phyloP scores from a whole-genome alignment of 2,113 vertebrate genomes.

The Centropus unirufus region DNA sequence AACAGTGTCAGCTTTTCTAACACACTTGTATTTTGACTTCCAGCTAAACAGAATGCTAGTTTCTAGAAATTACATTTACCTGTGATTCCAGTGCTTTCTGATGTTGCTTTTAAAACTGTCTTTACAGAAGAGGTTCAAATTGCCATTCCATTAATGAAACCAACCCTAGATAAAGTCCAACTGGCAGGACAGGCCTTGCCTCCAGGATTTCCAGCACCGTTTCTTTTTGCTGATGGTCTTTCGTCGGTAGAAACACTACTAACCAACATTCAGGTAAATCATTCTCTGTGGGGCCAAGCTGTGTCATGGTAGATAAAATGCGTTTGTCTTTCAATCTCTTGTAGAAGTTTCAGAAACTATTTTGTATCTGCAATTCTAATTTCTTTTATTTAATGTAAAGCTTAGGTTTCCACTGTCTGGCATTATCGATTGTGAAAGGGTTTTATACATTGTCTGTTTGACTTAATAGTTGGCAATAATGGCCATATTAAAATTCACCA shows the following conservation, averaged over 20 bases:
- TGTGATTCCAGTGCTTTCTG: not conserved
- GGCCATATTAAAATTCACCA: not conserved
- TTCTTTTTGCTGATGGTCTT: constrained; percentile 91
- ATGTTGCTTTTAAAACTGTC: constrained; percentile 52
- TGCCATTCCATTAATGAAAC: constrained; percentile 87
- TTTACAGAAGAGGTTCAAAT: constrained; percentile 86
- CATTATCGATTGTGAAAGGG: not conserved
- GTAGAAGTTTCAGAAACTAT: not conserved
- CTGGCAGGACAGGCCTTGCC: constrained; percentile 84
- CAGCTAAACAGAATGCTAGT: not conserved
- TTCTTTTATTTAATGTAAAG: not conserved
- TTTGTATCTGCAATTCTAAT: not conserved
- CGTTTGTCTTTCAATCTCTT: not conserved
- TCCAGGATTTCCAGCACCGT: constrained; percentile 88
- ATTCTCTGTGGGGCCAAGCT: not conserved
- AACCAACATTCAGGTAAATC: constrained; percentile 95
- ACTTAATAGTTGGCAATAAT: not conserved
- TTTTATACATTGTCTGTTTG: not conserved
- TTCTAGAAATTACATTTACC: not conserved
- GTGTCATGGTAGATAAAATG: not conserved
- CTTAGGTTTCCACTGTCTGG: not conserved
- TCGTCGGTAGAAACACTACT: constrained; percentile 95
- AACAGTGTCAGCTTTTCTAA: not conserved
- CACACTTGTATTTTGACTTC: not conserved
- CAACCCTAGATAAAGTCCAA: constrained; percentile 86